A percentile compares a stretch with the other conserved stretches of the same genome.
phyloP scores from a whole-genome alignment of 2,888 invertebrate species.

The Argyresthia goedartella region DNA sequence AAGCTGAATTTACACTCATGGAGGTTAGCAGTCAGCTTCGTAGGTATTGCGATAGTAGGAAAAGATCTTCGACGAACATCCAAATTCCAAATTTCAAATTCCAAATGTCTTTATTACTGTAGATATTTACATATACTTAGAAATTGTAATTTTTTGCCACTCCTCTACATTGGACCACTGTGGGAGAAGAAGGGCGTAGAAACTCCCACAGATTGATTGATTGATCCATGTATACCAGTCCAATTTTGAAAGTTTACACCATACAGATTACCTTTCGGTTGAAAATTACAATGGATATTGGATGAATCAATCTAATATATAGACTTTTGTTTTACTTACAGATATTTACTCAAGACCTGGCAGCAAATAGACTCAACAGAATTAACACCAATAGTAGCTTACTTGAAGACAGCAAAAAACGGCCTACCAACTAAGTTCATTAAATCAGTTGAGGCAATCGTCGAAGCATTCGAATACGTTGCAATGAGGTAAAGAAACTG shows the following conservation, averaged over 20 bases:
- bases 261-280: not conserved
- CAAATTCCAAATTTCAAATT: no score
- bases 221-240: no score
- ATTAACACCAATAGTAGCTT: slow-evolving; percentile 78
- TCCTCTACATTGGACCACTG: no score
- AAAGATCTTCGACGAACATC: no score
- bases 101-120: no score
- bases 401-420: slow-evolving; percentile 57
- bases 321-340: slow-evolving; percentile 19
- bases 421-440: slow-evolving; percentile 20
- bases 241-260: not conserved
- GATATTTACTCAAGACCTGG: slow-evolving; percentile 84
- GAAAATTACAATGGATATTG: not conserved
- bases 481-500: slow-evolving; percentile 66
- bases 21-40: no score
- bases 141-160: no score
- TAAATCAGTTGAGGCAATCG: slow-evolving; percentile 62
- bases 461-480: slow-evolving; percentile 71
- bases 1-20: no score
- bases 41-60: no score
- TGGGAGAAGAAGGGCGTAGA: no score
- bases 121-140: no score
- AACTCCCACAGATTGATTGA: no score
- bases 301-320: not conserved
- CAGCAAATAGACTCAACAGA: slow-evolving; percentile 70